Evolutionary conservation across 37 sponge, comb jelly and placozoan genomes (phyloP), one percentile per base, ranked within the genome.

Genomic region (Halisarca cf. caerulea): DNA sequence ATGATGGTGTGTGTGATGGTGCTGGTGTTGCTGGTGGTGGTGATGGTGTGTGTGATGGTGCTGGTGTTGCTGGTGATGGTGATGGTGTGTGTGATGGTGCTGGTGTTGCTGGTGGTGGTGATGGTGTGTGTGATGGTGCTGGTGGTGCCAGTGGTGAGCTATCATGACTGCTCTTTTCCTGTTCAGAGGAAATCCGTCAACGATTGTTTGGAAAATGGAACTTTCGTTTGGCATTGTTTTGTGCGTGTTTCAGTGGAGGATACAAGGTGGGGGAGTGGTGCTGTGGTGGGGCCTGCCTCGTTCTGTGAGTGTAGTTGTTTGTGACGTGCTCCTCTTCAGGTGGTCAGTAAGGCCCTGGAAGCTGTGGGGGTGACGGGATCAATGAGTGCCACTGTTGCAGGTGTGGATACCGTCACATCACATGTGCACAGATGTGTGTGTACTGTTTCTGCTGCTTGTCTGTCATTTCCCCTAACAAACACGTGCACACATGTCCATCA

Each of bases 331-430:
- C 35, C 34, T 17, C 34, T 34, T 30, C 69, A 68, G 69, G 69
- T 68, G 69, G 35, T 68, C 35, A 34, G 35, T 34, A 68, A 68
- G 69, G 35, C 30, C 1, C 30, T 68, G 33, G 69, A 30, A 27
- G 33, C 69, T 68, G 69, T 27, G 32, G 69, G 33, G 1, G 35
- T 68, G 15, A 68, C 69, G 17, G 69, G 69, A 34, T 8, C 69
- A 68, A n/a, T 34, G 11, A 68, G 30, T 8, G 69, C 69, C 69
- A 68, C 69, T 4, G 30, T 68, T 68, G 69, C 69, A 68, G 69
- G 69, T 68, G 23, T 6, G 64, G 25, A 20, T 62, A 23, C 6
- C 30, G 15, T 23, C 6, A 23, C 30, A 6, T 6, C 18, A 15
- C 15, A 7, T 30, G 5, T 62, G 5, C 30, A 62, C 30, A 62